phyloP scores from a whole-genome alignment of 2,888 invertebrate genomes.

The Fragum sueziense region DNA sequence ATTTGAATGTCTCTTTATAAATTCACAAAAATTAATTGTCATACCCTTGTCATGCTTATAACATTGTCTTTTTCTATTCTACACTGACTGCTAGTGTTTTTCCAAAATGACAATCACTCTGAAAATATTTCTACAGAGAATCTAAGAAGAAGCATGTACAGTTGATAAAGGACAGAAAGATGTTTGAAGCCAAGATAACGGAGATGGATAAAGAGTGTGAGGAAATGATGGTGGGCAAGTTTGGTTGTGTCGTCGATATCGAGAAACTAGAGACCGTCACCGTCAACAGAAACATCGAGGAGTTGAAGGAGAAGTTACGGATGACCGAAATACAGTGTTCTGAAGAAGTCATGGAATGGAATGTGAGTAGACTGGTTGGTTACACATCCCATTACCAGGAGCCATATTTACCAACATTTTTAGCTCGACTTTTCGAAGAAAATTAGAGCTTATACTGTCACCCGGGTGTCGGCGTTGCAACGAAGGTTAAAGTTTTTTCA shows the following conservation, averaged over 20 bases:
- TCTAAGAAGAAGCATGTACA: conserved; percentile 80
- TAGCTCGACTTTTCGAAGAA: too few relatives aligned
- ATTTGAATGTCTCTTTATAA: too few relatives aligned
- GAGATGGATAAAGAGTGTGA: conserved; percentile 80
- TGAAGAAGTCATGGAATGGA: conserved; percentile 75
- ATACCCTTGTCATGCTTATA: too few relatives aligned
- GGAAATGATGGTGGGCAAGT: conserved; percentile 81
- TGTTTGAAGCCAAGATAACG: conserved; percentile 78
- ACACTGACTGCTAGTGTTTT: too few relatives aligned
- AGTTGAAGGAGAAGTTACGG: conserved; percentile 80
- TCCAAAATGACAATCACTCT: too few relatives aligned
- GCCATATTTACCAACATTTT: too few relatives aligned
- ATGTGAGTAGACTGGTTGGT: conserved; percentile 70
- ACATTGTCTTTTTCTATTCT: too few relatives aligned
- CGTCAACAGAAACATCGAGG: conserved; percentile 81
- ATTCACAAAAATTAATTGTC: too few relatives aligned
- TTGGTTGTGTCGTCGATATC: conserved; percentile 81
- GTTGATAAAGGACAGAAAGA: conserved; percentile 80
- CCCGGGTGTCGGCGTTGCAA: too few relatives aligned
- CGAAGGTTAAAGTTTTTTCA: too few relatives aligned
- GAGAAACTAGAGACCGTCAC: conserved; percentile 82
- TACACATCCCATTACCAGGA: too few relatives aligned
- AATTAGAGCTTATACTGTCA: too few relatives aligned
- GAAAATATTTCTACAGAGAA: conserved; percentile 77
- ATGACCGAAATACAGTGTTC: conserved; percentile 77